Evolutionary conservation across 2,888 invertebrate genomes (phyloP).

Genomic region (Agriopis leucophaearia): DNA sequence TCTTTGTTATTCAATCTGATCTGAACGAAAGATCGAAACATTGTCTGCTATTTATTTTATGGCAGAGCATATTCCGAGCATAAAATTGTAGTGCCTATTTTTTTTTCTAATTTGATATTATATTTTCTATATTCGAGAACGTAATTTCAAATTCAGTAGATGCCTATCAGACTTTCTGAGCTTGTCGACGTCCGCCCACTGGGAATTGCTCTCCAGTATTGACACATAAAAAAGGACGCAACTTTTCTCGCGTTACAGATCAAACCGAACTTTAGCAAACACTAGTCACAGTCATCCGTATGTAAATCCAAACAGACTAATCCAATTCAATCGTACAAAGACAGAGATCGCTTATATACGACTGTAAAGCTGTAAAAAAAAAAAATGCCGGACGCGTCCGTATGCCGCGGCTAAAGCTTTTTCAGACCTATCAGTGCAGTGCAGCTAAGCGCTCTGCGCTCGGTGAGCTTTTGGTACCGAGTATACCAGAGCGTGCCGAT

Average conservation of each 20-base stretch:
- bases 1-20: no score
- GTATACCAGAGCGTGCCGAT: no score
- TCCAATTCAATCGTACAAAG: no score
- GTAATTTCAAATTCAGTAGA: neutral
- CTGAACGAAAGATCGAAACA: no score
- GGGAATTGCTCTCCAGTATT: neutral
- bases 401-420: no score
- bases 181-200: neutral
- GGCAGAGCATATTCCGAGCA: neutral
- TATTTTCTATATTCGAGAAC: constrained; percentile 2
- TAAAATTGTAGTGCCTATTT: neutral
- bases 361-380: no score
- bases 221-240: neutral
- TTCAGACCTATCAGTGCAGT: no score
- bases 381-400: no score
- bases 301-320: neutral
- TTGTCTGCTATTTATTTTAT: no score
- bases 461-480: no score
- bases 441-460: no score
- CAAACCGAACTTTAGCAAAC: neutral
- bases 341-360: no score
- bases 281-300: neutral
- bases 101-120: neutral
- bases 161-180: neutral
- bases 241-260: neutral